phyloP scores from a whole-genome alignment of 2,113 vertebrate species.

The Himantopus leucocephalus region DNA sequence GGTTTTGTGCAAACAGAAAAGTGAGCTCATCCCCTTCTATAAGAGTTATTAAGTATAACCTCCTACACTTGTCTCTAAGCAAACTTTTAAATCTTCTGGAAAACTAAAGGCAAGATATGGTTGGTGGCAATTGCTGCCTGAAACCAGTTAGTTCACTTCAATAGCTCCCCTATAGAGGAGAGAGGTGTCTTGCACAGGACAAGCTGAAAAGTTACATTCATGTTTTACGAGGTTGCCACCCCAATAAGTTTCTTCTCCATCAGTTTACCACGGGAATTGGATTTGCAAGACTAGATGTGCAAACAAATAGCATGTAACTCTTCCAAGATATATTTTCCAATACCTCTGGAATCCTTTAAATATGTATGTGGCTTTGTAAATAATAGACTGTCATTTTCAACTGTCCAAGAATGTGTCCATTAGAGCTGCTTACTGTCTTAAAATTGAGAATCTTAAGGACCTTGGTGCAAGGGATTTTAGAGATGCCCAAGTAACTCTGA shows the following conservation, averaged over 20 bases:
- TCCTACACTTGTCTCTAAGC: not conserved
- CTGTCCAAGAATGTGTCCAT: not conserved
- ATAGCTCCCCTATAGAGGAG: not conserved
- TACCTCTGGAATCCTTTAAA: not conserved
- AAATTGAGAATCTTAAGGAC: not conserved
- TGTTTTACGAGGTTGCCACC: not conserved
- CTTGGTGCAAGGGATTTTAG: not conserved
- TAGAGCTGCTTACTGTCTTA: not conserved
- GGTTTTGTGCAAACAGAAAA: not conserved
- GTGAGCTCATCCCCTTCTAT: not conserved
- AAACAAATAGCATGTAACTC: not conserved
- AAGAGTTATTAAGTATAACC: not conserved
- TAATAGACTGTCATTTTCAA: not conserved
- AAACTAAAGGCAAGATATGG: not conserved
- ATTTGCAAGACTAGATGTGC: not conserved
- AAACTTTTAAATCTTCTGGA: not conserved
- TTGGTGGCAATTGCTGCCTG: not conserved
- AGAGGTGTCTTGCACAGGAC: not conserved
- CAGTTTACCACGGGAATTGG: not conserved
- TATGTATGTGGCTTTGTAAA: not conserved
- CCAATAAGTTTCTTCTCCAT: not conserved
- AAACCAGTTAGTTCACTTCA: not conserved
- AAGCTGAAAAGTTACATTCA: not conserved
- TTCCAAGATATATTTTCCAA: not conserved
- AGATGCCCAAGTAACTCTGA: not conserved